Percentiles rank a stretch among this genome's conserved stretches.
Conservation (phyloP, 1,140 invertebrate species). For the Drepana arcuata region DNA sequence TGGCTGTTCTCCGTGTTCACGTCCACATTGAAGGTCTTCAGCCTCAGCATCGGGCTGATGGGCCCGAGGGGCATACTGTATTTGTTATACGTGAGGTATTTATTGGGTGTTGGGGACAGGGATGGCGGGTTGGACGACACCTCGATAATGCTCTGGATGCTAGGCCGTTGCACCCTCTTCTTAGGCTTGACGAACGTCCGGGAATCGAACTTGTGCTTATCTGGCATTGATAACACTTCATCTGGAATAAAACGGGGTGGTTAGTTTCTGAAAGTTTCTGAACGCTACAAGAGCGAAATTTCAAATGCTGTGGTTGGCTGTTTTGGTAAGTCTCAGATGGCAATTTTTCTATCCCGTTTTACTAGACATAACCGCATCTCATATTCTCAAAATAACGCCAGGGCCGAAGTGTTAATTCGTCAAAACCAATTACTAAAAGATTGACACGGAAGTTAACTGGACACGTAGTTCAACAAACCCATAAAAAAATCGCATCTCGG, state of each 20-base stretch:
- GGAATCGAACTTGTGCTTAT: constrained; percentile 68
- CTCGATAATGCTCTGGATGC: constrained; percentile 58
- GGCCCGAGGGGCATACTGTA: constrained; percentile 47
- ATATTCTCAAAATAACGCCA: too few species aligned
- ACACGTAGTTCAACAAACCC: constrained; percentile 21
- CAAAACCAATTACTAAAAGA: too few species aligned
- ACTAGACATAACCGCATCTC: too few species aligned
- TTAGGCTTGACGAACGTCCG: constrained; percentile 64
- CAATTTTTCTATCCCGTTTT: too few species aligned
- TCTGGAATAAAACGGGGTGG: constrained; percentile 32
- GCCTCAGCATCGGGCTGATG: constrained; percentile 46
- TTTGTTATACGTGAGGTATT: constrained; percentile 60
- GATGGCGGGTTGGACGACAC: constrained; percentile 37
- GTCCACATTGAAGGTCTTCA: constrained; percentile 64
- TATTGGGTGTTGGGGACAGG: constrained; percentile 36
- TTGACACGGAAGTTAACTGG: constrained; percentile 9
- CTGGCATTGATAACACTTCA: constrained; percentile 41
- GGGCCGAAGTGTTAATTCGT: too few species aligned
- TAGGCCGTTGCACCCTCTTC: constrained; percentile 48
- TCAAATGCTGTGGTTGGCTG: too few species aligned
- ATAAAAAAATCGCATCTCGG: constrained; percentile 21
- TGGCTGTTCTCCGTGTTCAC: constrained; percentile 47
- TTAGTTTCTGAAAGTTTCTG: too few species aligned
- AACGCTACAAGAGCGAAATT: too few species aligned
- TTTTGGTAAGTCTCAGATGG: too few species aligned